phyloP scores from a whole-genome alignment of 2,888 invertebrate genomes.

The Andrena minutula region DNA sequence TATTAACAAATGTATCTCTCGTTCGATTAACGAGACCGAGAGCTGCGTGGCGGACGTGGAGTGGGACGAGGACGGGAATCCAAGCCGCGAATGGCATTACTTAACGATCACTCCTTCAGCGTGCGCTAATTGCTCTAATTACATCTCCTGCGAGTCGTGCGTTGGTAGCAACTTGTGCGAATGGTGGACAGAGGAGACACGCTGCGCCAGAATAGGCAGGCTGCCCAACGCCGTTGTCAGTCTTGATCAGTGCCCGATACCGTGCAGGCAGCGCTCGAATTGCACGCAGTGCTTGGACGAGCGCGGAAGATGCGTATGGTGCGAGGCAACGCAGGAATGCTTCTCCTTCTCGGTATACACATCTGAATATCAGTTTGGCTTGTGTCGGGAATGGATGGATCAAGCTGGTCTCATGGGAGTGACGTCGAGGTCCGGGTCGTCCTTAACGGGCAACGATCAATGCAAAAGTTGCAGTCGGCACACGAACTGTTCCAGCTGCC shows the following conservation, averaged over 20 bases:
- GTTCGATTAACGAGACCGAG: constrained; percentile 89
- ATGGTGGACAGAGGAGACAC: constrained; percentile 96
- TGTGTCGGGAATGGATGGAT: constrained; percentile 97
- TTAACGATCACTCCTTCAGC: constrained; percentile 93
- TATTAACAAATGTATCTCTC: constrained; percentile 89
- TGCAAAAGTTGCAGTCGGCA: constrained; percentile 93
- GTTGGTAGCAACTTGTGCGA: constrained; percentile 92
- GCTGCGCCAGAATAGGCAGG: constrained; percentile 93
- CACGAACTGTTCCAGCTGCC: constrained; percentile 91
- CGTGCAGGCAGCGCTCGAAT: constrained; percentile 91
- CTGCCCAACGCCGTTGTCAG: constrained; percentile 89
- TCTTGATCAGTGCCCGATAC: constrained; percentile 90
- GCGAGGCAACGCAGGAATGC: constrained; percentile 96
- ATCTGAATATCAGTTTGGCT: constrained; percentile 96
- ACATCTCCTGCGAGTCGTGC: constrained; percentile 95
- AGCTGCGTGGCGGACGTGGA: constrained; percentile 87
- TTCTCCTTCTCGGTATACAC: constrained; percentile 98
- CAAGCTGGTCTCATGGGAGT: constrained; percentile 87
- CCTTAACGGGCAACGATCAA: constrained; percentile 86
- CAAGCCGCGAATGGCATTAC: constrained; percentile 90
- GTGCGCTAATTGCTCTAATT: constrained; percentile 95
- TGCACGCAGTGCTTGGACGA: constrained; percentile 94
- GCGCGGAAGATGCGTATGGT: constrained; percentile 97
- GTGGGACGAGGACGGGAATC: constrained; percentile 85
- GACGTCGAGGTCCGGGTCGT: constrained; percentile 79